Percentiles rank a stretch among this genome's conserved stretches.
Evolutionary conservation across 2,797 vertebrate genomes (phyloP).

Genomic region (Huso huso): DNA sequence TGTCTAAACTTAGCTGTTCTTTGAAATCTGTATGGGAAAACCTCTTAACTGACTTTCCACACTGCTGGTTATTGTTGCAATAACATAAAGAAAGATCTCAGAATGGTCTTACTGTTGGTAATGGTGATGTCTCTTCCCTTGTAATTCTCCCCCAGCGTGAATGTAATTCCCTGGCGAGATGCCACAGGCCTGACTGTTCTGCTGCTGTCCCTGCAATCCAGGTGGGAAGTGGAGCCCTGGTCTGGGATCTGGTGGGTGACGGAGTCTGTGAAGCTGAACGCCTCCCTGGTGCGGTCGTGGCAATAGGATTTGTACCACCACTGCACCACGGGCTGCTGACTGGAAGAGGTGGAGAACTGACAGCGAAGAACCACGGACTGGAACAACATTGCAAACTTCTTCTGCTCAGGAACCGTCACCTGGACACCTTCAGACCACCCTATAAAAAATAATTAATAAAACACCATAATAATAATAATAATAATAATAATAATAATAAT

Average conservation of each 20-base stretch:
- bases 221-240: conserved; percentile 54
- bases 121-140: conserved; percentile 88
- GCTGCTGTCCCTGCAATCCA: conserved; percentile 86
- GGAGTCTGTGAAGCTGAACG: conserved; percentile 57
- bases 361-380: conserved; percentile 85
- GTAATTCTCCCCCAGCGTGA: conserved; percentile 89
- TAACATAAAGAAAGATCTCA: conserved; percentile 5
- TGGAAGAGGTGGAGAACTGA: conserved; percentile 82
- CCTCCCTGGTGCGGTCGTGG: conserved; percentile 78
- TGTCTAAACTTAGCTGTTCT: too few species aligned
- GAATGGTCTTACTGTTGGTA: conserved; percentile 70
- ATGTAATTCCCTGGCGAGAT: conserved; percentile 75
- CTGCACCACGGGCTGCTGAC: conserved; percentile 78
- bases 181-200: conserved; percentile 85
- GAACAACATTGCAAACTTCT: conserved; percentile 85
- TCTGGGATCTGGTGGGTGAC: conserved; percentile 67
- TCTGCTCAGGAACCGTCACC: conserved; percentile 78
- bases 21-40: too few species aligned
- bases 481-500: too few species aligned
- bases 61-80: too few species aligned
- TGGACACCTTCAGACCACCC: conserved; percentile 62
- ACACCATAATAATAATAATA: conserved; percentile 28
- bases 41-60: too few species aligned
- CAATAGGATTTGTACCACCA: conserved; percentile 98
- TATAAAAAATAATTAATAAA: conserved; percentile 26